phyloP scores from a whole-genome alignment of 2,888 invertebrate species.

The Lamproptera curius region DNA sequence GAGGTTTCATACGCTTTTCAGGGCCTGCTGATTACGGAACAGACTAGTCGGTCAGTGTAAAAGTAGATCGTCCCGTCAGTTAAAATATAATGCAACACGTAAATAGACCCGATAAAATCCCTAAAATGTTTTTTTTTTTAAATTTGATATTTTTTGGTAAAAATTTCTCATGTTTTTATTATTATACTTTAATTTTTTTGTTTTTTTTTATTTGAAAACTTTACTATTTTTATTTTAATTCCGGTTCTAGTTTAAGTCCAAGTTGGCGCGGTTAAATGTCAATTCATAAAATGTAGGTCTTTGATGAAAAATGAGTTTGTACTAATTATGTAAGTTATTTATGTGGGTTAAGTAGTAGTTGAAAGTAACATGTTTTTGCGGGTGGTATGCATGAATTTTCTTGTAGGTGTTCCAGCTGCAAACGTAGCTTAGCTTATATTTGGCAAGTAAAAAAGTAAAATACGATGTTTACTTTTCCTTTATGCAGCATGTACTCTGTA shows the following conservation, averaged over 20 bases:
- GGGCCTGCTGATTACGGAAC: no score
- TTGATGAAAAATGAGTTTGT: background rate
- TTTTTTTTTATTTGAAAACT: no score
- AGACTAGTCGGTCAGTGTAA: no score
- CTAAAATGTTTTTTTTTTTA: no score
- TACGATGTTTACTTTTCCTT: constrained; percentile 10
- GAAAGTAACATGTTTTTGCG: constrained; percentile 9
- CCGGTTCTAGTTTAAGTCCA: background rate
- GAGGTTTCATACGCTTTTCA: no score
- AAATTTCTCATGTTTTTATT: no score
- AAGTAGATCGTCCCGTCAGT: no score
- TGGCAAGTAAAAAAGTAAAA: constrained; percentile 7
- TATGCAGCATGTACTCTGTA: constrained; percentile 19
- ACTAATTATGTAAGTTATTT: constrained; percentile 3
- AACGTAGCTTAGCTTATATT: constrained; percentile 8
- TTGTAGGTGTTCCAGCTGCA: constrained; percentile 3
- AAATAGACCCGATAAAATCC: no score
- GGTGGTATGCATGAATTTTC: constrained; percentile 7
- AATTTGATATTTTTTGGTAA: no score
- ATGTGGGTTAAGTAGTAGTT: constrained; percentile 13
- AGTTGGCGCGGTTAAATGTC: background rate
- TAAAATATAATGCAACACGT: no score
- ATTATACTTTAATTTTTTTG: background rate
- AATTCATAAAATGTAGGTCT: constrained; percentile 5
- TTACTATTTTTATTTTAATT: no score